A percentile compares a stretch with the other conserved stretches of the same genome.
These are phyloP conservation scores for Diacarnus erythraeanus DNA, from an alignment of 37 sponge, comb jelly and placozoan genomes.

Conservation along the genomic window DNA sequence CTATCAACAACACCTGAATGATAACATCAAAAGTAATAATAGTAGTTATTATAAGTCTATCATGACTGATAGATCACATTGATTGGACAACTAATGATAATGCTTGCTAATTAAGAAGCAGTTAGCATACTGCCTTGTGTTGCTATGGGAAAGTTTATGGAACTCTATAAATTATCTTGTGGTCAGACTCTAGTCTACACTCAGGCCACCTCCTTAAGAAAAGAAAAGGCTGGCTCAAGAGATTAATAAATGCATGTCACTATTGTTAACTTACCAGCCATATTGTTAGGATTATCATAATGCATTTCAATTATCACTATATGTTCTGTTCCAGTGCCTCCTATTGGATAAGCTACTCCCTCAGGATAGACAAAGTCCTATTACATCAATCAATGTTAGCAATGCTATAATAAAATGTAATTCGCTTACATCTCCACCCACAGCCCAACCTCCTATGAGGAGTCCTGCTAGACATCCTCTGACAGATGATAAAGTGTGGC, in stretches of 20 bases:
- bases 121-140: no score
- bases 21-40: no score
- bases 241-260: neutral
- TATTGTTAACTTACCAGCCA: neutral
- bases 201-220: no score
- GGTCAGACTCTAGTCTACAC: no score
- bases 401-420: neutral
- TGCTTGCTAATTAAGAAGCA: no score
- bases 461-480: neutral
- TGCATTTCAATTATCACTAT: slow-evolving; percentile 63
- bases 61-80: no score
- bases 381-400: neutral
- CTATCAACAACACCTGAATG: slow-evolving; percentile 42
- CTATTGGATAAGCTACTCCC: slow-evolving; percentile 65
- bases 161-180: no score
- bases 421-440: slow-evolving; percentile 45
- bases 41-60: no score
- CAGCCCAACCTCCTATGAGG: slow-evolving; percentile 49
- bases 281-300: slow-evolving; percentile 58
- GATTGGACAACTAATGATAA: no score
- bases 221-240: no score
- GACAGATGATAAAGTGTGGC: neutral
- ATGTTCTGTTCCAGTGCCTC: slow-evolving; percentile 37
- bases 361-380: slow-evolving; percentile 63
- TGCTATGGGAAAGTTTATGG: no score